Evolutionary conservation across 2,888 invertebrate genomes (phyloP).

Genomic region (Nebria salina): DNA sequence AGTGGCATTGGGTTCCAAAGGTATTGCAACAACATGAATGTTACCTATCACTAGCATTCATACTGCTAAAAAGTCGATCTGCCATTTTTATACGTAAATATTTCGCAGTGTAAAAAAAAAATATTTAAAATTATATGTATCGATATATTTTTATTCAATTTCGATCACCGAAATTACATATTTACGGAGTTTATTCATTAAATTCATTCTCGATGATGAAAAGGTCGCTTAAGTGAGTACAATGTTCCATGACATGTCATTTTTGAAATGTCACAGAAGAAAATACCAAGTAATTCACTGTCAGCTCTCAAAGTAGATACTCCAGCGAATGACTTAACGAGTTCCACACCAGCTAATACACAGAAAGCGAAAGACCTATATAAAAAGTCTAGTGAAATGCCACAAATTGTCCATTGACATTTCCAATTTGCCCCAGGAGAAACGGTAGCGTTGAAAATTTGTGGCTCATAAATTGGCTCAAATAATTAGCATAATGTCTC

Average conservation of each 20-base stretch:
- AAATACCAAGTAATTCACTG: slow-evolving; percentile 38
- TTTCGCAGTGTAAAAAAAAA: not conserved
- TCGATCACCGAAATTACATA: too few species aligned
- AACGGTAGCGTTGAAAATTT: slow-evolving; percentile 27
- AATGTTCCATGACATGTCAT: slow-evolving; percentile 19
- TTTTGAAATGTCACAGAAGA: slow-evolving; percentile 31
- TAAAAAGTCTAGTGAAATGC: slow-evolving; percentile 31
- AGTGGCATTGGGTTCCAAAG: not conserved
- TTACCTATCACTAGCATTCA: not conserved
- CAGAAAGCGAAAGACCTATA: not conserved
- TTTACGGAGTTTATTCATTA: too few species aligned
- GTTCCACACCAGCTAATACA: not conserved
- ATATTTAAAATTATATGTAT: too few species aligned
- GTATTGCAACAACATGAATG: not conserved
- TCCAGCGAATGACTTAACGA: slow-evolving; percentile 9
- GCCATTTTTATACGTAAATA: too few species aligned
- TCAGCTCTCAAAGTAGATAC: slow-evolving; percentile 27
- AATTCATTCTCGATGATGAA: not conserved
- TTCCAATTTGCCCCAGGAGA: slow-evolving; percentile 38
- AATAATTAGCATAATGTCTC: slow-evolving; percentile 37
- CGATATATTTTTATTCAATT: too few species aligned
- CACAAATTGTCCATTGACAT: slow-evolving; percentile 45
- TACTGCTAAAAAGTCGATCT: not conserved
- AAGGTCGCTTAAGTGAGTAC: slow-evolving; percentile 13
- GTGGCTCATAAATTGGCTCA: slow-evolving; percentile 40